Base-by-base conservation (phyloP, 2,113 vertebrate species). In the Baryphthengus martii region DNA sequence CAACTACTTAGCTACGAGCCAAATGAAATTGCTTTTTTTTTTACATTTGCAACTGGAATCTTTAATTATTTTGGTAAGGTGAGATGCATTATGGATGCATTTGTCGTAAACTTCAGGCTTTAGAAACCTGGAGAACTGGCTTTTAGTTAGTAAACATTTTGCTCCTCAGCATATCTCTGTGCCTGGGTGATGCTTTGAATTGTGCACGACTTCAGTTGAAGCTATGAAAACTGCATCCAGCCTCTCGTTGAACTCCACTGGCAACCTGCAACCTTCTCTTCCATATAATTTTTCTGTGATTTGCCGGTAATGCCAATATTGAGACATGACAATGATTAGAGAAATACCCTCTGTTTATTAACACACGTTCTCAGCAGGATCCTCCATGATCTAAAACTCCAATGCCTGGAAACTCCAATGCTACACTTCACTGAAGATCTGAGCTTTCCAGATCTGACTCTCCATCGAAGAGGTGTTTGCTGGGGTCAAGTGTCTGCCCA, bases 1-100 rank as follows among this genome's bases (percentile, higher is more conserved):
- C 58, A 88, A 70, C 20, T 71, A 78, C 59, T 72, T 90, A 91
- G 66, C 80, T 94, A 44, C 68, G 68, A 97, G 87, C 83, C 89
- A 96, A 87, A 93, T 84, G 45, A 95, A 95, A 96, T 95, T 96
- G 80, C 80, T 67, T 94, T 94, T 95, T 88, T 89, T 90, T 87
- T 90, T 89, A 88, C 76, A 78, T 94, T 94, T 96, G 28, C 86
- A 96, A 44, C 59, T 91, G 88, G 91, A 66, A 88, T 58, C 19
- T 68, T 76, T 37, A 52, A 63, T 31, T 52, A 52, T 89, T 89
- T 96, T 75, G 5, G n/a, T n/a, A 68, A 29, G 61, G 52, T 2
- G 6, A 66, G 45, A 7, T 67, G 26, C 17, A 18, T 84, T 67
- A 37, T 49, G 53, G 63, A 88, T 96, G 72, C 42, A 73, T 62